Conservation (phyloP, 2,797 vertebrate genomes). For the Paedocypris micromegethes region DNA sequence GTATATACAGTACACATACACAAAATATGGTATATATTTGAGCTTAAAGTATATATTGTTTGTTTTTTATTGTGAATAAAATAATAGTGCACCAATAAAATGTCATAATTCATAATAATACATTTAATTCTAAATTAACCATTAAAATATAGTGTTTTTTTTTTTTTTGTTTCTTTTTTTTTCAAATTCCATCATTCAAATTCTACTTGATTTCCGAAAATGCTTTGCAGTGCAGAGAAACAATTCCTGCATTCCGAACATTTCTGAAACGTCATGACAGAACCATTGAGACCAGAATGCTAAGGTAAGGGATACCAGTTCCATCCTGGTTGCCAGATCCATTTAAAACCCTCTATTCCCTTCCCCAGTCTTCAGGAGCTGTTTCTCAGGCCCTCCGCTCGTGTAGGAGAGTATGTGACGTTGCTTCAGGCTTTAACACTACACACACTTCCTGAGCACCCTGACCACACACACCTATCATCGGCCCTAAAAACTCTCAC, state of each 20-base stretch:
- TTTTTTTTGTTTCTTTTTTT: too few species aligned
- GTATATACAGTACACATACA: too few species aligned
- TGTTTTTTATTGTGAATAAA: too few species aligned
- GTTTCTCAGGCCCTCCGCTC: conserved; percentile 69
- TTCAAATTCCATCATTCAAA: background rate
- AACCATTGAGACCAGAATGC: conserved; percentile 74
- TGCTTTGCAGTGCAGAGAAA: conserved; percentile 73
- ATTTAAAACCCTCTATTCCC: background rate
- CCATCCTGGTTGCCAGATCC: background rate
- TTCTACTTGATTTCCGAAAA: background rate
- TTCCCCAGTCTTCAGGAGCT: conserved; percentile 76
- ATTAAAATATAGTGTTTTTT: too few species aligned
- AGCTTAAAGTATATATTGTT: too few species aligned
- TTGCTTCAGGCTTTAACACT: conserved; percentile 71
- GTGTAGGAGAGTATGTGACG: conserved; percentile 74
- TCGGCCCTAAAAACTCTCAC: conserved; percentile 64
- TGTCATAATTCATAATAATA: too few species aligned
- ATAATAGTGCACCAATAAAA: too few species aligned
- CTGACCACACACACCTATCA: conserved; percentile 65
- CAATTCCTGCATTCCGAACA: conserved; percentile 71
- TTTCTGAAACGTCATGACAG: conserved; percentile 77
- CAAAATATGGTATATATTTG: too few species aligned
- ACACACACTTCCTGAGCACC: conserved; percentile 70
- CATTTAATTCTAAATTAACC: too few species aligned
- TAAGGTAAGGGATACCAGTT: conserved; percentile 64